Evolutionary conservation across 2,797 vertebrate species (phyloP).

Genomic region (Bovichtus diacanthus): DNA sequence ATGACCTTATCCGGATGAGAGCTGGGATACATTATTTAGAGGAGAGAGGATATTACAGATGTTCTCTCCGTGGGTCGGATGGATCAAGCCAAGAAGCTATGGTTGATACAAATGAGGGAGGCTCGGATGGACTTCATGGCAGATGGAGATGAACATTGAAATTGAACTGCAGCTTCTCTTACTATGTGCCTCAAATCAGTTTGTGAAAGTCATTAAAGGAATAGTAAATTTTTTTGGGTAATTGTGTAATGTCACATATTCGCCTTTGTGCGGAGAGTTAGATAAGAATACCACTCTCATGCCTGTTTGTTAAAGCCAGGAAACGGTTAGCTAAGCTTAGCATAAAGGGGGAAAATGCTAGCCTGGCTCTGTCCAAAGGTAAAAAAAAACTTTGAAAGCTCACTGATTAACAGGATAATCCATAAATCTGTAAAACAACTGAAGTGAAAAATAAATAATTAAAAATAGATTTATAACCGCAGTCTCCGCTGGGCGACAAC

Average conservation of each 20-base stretch:
- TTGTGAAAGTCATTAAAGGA: neutral
- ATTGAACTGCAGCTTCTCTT: conserved; percentile 7
- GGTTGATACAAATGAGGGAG: conserved; percentile 28
- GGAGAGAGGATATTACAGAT: conserved; percentile 53
- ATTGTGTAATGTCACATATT: neutral
- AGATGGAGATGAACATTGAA: neutral
- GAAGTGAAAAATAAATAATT: neutral
- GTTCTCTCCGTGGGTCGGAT: conserved; percentile 39
- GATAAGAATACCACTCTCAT: neutral
- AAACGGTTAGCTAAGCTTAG: neutral
- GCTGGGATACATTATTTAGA: conserved; percentile 75
- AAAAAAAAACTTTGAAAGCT: neutral
- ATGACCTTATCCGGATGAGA: conserved; percentile 73
- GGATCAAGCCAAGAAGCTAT: conserved; percentile 40
- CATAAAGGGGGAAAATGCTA: neutral
- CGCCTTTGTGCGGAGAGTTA: neutral
- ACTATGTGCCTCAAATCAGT: neutral
- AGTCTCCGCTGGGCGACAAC: neutral
- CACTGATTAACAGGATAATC: too few relatives aligned
- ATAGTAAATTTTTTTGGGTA: neutral
- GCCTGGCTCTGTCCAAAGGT: neutral
- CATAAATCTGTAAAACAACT: neutral
- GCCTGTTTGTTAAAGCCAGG: neutral
- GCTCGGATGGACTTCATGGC: neutral
- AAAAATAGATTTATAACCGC: neutral